Base-by-base conservation (phyloP, 1,140 invertebrate genomes). In the Oryzaephilus surinamensis region DNA sequence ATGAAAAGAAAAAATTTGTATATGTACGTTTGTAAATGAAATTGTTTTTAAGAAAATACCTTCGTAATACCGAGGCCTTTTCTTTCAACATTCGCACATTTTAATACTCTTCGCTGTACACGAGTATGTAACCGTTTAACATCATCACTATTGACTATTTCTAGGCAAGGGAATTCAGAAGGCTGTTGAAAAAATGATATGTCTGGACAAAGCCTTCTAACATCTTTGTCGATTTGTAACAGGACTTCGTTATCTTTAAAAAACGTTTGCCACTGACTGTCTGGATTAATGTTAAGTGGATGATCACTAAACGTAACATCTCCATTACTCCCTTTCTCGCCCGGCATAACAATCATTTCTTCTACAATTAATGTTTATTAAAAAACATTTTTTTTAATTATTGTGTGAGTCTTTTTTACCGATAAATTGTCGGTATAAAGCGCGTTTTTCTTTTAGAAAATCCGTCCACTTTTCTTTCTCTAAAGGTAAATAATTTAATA, bases 171-270 rank as follows among this genome's bases (percentile, higher is more conserved):
- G 68, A 77, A 91, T 36, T 91, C 83, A 5, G 89, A 92, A 5
- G 88, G 77, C 62, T 82, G 85, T 71, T 96, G 92, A 63, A 97
- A 97, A 64, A 97, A 97, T 38, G 87, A 92, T 59, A 98, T 91
- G 60, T 97, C 93, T 30, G 94, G 93, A 67, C 89, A 97, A 0
- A 98, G 58, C 13, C 94, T 75, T 45, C 90, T 75, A 12, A 96
- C 93, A 69, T 98, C 94, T 64, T 96, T 97, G 62, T 97, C 92
- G 54, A 98, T 97, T 72, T 98, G 92, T 34, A 93, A 62, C 6
- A 98, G 61, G 45, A 93, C 87, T 68, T 98, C 92, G 65, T 97
- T 97, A 58, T 98, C 93, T 63, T 89, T 92, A 61, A 97, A 98
- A 62, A 79, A 92, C 0, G 77, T 79, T 43, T 85, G 81, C 94